Conservation (phyloP, 2,113 vertebrate genomes). For the Clarias macrocephalus region DNA sequence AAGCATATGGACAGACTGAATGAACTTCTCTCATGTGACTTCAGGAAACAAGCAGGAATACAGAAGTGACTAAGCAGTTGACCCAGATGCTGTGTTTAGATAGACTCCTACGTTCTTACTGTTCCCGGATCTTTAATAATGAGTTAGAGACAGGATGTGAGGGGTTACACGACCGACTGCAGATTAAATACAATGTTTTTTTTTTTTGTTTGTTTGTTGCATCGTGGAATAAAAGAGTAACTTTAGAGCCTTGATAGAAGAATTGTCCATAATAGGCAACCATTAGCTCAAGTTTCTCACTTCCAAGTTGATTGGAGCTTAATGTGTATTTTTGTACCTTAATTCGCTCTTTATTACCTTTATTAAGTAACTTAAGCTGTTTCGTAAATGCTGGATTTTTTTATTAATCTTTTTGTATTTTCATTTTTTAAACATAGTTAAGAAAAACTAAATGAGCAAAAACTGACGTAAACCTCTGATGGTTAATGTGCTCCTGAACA, state of each 20-base stretch:
- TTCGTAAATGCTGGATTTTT: neutral
- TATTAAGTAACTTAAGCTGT: neutral
- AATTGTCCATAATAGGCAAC: neutral
- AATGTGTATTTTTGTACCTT: neutral
- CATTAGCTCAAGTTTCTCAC: neutral
- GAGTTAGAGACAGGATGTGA: slow-evolving; percentile 23
- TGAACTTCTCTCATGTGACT: neutral
- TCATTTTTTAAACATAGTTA: no score
- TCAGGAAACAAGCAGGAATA: neutral
- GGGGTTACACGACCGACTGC: neutral
- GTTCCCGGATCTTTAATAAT: slow-evolving; percentile 26
- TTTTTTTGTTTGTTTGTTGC: neutral
- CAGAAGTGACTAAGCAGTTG: neutral
- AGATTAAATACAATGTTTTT: slow-evolving; percentile 2
- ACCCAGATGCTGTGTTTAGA: slow-evolving; percentile 1
- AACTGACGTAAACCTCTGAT: neutral
- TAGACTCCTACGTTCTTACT: slow-evolving; percentile 2
- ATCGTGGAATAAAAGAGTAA: slow-evolving; percentile 40
- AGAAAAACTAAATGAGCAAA: neutral
- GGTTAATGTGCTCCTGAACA: neutral
- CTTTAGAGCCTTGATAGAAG: neutral
- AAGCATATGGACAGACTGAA: neutral
- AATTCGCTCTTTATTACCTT: neutral
- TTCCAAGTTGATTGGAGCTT: neutral
- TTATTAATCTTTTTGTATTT: no score